phyloP scores from a whole-genome alignment of 1,140 invertebrate species.

The Formica exsecta region DNA sequence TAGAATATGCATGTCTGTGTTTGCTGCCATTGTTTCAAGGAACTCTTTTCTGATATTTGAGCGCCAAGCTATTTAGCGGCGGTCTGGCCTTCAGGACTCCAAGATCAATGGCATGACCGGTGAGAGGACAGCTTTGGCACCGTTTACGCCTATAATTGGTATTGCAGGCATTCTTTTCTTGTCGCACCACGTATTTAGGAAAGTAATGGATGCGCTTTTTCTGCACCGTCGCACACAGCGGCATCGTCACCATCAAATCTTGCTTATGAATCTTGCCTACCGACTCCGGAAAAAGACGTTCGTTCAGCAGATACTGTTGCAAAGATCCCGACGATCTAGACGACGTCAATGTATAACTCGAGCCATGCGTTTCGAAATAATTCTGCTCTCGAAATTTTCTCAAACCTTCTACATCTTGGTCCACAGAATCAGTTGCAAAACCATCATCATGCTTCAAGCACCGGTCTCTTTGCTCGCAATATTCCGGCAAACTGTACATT shows the following conservation, averaged over 20 bases:
- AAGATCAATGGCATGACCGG: conserved; percentile 80
- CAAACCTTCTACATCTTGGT: conserved; percentile 67
- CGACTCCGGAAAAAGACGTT: conserved; percentile 79
- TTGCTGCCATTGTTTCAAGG: conserved; percentile 22
- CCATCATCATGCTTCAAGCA: not conserved
- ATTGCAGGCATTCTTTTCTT: conserved; percentile 66
- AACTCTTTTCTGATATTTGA: conserved; percentile 79
- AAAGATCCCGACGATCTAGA: conserved; percentile 75
- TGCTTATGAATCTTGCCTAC: conserved; percentile 68
- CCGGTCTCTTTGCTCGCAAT: not conserved
- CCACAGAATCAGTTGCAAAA: conserved; percentile 9
- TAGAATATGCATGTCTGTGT: not conserved
- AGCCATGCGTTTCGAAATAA: conserved; percentile 84
- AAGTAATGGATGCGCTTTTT: conserved; percentile 81
- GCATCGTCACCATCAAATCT: conserved; percentile 79
- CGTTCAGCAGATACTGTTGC: conserved; percentile 79
- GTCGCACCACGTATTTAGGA: conserved; percentile 77
- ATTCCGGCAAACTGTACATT: conserved; percentile 4
- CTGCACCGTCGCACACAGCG: conserved; percentile 74
- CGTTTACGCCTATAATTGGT: conserved; percentile 66
- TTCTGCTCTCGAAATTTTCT: conserved; percentile 81
- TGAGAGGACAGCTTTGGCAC: conserved; percentile 76
- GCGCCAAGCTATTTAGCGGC: conserved; percentile 78
- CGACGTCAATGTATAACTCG: conserved; percentile 69
- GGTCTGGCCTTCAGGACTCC: conserved; percentile 73